Percentiles rank a stretch among this genome's conserved stretches.
phyloP scores from a whole-genome alignment of 1,140 invertebrate genomes.

The Macrostomum lignano region DNA sequence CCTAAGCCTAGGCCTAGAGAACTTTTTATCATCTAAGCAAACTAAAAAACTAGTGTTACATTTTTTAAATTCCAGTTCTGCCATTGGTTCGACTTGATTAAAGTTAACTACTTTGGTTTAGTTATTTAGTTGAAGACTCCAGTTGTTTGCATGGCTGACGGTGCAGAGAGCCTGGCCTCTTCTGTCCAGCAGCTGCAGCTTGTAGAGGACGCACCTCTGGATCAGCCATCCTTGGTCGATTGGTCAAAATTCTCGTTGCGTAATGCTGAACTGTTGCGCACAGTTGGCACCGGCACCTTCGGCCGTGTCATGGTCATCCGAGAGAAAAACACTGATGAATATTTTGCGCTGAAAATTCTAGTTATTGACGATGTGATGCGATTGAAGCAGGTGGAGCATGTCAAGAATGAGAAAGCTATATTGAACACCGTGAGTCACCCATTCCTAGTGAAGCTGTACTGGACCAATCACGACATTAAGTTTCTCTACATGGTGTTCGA shows the following conservation, averaged over 20 bases:
- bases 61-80: too few relatives aligned
- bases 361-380: conserved; percentile 47
- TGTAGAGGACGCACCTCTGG: too few relatives aligned
- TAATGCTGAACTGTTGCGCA: conserved; percentile 1
- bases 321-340: conserved; percentile 79
- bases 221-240: too few relatives aligned
- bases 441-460: conserved; percentile 74
- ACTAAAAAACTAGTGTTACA: too few relatives aligned
- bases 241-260: conserved; percentile 1
- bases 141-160: too few relatives aligned
- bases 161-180: too few relatives aligned
- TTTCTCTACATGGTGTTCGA: conserved; percentile 70
- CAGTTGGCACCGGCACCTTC: conserved; percentile 63
- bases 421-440: conserved; percentile 52
- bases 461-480: conserved; percentile 7
- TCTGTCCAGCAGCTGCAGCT: too few relatives aligned
- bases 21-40: too few relatives aligned
- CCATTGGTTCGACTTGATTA: too few relatives aligned
- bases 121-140: too few relatives aligned
- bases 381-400: conserved; percentile 60
- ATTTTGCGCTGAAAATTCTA: conserved; percentile 95
- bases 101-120: too few relatives aligned
- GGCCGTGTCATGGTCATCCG: conserved; percentile 99
- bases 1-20: too few relatives aligned
- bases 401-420: conserved; percentile 70